phyloP scores from a whole-genome alignment of 30 jellyfish, hydroid and myxozoan genomes.

The Chironex yamaguchii region DNA sequence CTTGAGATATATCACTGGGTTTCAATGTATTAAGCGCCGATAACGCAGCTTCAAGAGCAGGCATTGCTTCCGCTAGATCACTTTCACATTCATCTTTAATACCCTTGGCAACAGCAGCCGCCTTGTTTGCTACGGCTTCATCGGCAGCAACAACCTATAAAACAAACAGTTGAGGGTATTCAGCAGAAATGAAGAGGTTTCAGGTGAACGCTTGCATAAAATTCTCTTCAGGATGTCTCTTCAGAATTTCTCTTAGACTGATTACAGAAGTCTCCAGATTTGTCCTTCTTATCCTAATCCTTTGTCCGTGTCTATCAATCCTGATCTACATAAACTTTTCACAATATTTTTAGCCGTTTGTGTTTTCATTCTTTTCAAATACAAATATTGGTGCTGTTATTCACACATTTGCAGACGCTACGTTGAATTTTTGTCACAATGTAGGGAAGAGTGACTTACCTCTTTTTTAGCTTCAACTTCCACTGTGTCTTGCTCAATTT shows the following conservation, averaged over 20 bases:
- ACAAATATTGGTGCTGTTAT: too few relatives aligned
- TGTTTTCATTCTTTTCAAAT: too few relatives aligned
- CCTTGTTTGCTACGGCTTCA: conserved; percentile 96
- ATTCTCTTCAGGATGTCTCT: too few relatives aligned
- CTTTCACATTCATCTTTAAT: conserved; percentile 93
- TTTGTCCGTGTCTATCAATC: too few relatives aligned
- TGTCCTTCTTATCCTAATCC: neutral
- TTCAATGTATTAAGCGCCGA: conserved; percentile 93
- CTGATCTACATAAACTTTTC: too few relatives aligned
- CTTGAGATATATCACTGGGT: conserved; percentile 98
- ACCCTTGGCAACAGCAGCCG: conserved; percentile 95
- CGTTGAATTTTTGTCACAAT: too few relatives aligned
- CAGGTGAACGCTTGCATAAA: neutral
- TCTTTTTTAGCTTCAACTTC: conserved; percentile 99
- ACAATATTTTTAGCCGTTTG: too few relatives aligned
- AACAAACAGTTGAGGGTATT: too few relatives aligned
- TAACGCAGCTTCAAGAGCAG: conserved; percentile 98
- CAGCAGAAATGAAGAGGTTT: neutral
- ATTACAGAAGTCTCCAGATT: neutral
- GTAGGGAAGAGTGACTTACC: conserved; percentile 43
- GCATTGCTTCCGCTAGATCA: conserved; percentile 96
- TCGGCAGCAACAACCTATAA: conserved; percentile 95
- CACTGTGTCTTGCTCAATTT: conserved; percentile 95
- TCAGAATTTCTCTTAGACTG: too few relatives aligned
- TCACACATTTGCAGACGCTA: too few relatives aligned